These are phyloP conservation scores for Brachionus rotundiformis DNA, from an alignment of 1,140 invertebrate species.

Conservation along the genomic window DNA sequence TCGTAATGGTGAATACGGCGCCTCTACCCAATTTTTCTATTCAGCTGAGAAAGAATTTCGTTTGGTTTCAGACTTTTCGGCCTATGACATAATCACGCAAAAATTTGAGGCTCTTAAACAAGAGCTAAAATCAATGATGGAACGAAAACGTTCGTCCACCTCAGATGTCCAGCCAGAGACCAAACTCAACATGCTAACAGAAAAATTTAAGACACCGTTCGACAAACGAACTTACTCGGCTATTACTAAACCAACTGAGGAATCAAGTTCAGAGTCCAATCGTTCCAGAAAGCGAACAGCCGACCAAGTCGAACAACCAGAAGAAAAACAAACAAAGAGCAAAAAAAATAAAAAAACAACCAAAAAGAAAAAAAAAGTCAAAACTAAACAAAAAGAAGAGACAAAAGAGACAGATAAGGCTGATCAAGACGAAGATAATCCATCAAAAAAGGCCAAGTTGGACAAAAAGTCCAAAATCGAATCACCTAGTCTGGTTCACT, in stretches of 20 bases:
- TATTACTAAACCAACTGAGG: not conserved
- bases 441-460: not conserved
- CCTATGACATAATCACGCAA: not conserved
- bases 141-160: not conserved
- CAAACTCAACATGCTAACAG: not conserved
- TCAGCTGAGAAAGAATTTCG: not conserved
- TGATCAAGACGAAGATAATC: not conserved
- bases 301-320: not conserved
- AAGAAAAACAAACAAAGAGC: not conserved
- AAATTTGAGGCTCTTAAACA: not conserved
- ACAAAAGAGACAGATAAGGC: not conserved
- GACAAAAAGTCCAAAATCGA: not conserved
- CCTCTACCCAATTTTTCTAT: not conserved
- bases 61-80: not conserved
- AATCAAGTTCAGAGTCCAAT: not conserved
- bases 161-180: not conserved
- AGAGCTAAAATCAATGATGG: not conserved
- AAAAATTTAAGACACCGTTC: slow-evolving; percentile 20
- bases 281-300: not conserved
- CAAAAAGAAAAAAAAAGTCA: slow-evolving; percentile 5
- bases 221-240: not conserved
- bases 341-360: not conserved
- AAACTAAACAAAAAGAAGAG: not conserved
- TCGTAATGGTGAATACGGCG: not conserved
- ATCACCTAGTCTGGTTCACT: not conserved